Conservation (phyloP, 2,113 vertebrate species). For the Caretta caretta region DNA sequence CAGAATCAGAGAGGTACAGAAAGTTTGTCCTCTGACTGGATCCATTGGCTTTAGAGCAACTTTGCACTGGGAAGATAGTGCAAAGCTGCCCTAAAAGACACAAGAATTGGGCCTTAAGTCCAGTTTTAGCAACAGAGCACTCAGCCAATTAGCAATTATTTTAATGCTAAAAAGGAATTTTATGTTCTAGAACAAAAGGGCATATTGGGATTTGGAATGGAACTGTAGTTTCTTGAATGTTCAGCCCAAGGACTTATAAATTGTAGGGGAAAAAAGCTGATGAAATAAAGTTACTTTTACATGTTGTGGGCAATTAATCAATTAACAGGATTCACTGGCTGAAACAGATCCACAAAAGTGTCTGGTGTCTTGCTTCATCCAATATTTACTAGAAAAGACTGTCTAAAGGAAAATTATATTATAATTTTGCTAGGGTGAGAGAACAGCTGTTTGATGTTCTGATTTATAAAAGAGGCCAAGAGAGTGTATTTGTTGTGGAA, state of each 20-base stretch:
- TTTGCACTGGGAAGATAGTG: neutral
- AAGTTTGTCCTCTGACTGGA: neutral
- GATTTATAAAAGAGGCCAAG: slow-evolving; percentile 57
- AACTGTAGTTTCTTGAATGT: neutral
- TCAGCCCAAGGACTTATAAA: slow-evolving; percentile 23
- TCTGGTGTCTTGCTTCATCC: slow-evolving; percentile 44
- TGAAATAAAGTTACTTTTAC: slow-evolving; percentile 15
- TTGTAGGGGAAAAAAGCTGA: slow-evolving; percentile 39
- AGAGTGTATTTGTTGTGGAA: slow-evolving; percentile 62
- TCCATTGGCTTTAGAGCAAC: neutral
- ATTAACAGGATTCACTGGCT: slow-evolving; percentile 40
- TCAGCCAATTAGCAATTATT: neutral
- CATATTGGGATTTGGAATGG: neutral
- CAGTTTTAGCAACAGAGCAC: neutral
- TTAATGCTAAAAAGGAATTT: neutral
- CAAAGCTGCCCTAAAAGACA: neutral
- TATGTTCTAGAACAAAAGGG: slow-evolving; percentile 3
- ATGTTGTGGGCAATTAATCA: slow-evolving; percentile 32
- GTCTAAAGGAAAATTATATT: neutral
- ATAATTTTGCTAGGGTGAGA: slow-evolving; percentile 20
- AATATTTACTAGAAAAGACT: slow-evolving; percentile 35
- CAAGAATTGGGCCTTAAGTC: neutral
- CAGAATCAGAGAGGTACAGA: neutral
- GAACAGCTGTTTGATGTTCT: slow-evolving; percentile 72
- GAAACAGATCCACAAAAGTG: slow-evolving; percentile 18